Percentiles rank a stretch among this genome's conserved stretches.
Conservation (phyloP, 2,888 invertebrate species). For the Tridacna gigas region DNA sequence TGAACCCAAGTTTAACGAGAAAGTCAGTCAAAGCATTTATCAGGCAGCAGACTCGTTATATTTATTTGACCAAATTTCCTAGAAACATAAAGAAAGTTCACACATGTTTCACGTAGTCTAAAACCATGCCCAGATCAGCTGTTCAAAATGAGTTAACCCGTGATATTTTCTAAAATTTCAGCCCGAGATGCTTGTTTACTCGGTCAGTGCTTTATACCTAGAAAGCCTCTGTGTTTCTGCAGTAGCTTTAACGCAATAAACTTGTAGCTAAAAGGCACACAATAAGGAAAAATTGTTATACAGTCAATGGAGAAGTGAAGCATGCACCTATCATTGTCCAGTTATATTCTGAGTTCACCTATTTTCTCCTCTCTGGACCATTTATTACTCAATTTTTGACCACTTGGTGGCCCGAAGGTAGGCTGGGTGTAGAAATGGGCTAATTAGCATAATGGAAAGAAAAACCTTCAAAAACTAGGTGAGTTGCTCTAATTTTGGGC, state of each 20-base stretch:
- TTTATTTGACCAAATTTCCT: too few species aligned
- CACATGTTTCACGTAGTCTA: neutral
- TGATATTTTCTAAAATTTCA: conserved; percentile 11
- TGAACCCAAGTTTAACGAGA: too few species aligned
- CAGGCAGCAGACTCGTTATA: too few species aligned
- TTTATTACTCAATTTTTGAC: conserved; percentile 15
- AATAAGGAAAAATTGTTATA: too few species aligned
- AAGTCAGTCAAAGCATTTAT: too few species aligned
- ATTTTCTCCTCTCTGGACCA: neutral
- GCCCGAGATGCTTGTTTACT: neutral
- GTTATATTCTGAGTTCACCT: neutral
- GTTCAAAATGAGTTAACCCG: conserved; percentile 1
- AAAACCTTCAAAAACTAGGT: conserved; percentile 50
- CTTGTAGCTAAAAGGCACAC: too few species aligned
- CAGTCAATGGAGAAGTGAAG: too few species aligned
- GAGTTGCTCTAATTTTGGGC: conserved; percentile 53
- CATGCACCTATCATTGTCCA: too few species aligned
- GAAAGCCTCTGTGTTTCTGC: too few species aligned
- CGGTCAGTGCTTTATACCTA: neutral
- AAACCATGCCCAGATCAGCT: conserved; percentile 1
- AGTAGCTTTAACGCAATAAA: too few species aligned
- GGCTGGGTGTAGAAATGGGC: conserved; percentile 9
- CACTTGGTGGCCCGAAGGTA: neutral
- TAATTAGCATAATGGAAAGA: conserved; percentile 74
- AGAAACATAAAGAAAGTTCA: neutral